phyloP scores from a whole-genome alignment of 2,888 invertebrate genomes.

The Cerastis rubricosa region DNA sequence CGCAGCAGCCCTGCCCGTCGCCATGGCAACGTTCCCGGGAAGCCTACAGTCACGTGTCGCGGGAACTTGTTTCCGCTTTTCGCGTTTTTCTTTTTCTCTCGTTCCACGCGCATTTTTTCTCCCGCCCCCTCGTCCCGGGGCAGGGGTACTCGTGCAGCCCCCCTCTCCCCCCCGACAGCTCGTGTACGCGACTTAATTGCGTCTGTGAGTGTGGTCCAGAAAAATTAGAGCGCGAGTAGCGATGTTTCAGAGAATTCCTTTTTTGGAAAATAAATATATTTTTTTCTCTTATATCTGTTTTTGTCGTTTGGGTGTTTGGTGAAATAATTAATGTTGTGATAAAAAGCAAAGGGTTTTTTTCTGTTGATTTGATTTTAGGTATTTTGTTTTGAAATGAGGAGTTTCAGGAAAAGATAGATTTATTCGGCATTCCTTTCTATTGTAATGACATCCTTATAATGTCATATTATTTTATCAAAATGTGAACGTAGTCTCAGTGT shows the following conservation, averaged over 20 bases:
- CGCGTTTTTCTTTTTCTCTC: slow-evolving; percentile 88
- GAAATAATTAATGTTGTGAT: slow-evolving; percentile 22
- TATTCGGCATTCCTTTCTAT: slow-evolving; percentile 20
- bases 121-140: slow-evolving; percentile 68
- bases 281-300: slow-evolving; percentile 27
- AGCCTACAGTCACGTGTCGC: slow-evolving; percentile 90
- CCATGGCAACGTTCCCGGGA: slow-evolving; percentile 88
- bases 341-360: slow-evolving; percentile 12
- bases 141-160: slow-evolving; percentile 72
- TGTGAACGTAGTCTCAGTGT: slow-evolving; percentile 14
- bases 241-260: slow-evolving; percentile 74
- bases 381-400: background rate
- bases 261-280: slow-evolving; percentile 40
- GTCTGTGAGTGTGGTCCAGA: slow-evolving; percentile 91
- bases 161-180: slow-evolving; percentile 77
- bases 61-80: slow-evolving; percentile 87
- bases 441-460: slow-evolving; percentile 26
- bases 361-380: slow-evolving; percentile 3
- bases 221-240: slow-evolving; percentile 88
- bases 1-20: slow-evolving; percentile 78
- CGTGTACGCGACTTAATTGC: slow-evolving; percentile 90
- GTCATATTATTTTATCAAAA: slow-evolving; percentile 8
- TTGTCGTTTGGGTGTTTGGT: slow-evolving; percentile 2
- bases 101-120: slow-evolving; percentile 86
- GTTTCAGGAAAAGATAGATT: slow-evolving; percentile 13